Conservation (phyloP, 1,140 invertebrate species). For the Drosophila yakuba region DNA sequence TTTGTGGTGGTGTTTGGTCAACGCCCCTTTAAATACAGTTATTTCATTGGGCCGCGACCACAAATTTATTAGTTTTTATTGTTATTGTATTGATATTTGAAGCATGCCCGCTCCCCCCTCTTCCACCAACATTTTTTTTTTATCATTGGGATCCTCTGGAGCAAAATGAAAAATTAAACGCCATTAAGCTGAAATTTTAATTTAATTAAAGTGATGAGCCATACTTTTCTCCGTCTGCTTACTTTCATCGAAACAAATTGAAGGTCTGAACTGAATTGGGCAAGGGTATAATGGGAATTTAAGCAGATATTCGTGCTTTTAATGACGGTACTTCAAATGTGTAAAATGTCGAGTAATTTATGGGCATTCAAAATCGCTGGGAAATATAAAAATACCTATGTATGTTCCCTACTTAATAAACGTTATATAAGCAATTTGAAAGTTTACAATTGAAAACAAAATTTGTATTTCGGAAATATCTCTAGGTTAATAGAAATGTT, state of each 20-base stretch:
- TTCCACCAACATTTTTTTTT: neutral
- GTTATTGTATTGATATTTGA: conserved; percentile 80
- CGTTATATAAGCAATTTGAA: too few species aligned
- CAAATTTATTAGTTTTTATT: conserved; percentile 83
- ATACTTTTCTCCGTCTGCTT: conserved; percentile 13
- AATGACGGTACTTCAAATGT: conserved; percentile 20
- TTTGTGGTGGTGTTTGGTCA: conserved; percentile 78
- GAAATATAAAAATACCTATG: neutral
- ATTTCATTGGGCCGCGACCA: conserved; percentile 84
- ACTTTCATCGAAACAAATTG: conserved; percentile 30
- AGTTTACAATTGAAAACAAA: neutral
- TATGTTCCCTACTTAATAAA: neutral
- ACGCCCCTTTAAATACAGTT: conserved; percentile 85
- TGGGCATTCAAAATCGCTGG: neutral
- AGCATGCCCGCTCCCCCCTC: conserved; percentile 43
- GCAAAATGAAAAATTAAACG: conserved; percentile 41
- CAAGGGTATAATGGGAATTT: conserved; percentile 29
- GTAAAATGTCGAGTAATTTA: conserved; percentile 20
- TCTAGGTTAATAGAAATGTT: neutral
- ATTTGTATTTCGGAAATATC: neutral
- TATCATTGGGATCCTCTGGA: neutral
- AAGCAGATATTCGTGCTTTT: conserved; percentile 35
- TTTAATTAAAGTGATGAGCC: conserved; percentile 47
- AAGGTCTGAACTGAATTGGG: neutral
- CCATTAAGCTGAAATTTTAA: conserved; percentile 52